A percentile compares a stretch with the other conserved stretches of the same genome.
These are phyloP conservation scores for Calameuta filiformis DNA, from an alignment of 2,888 invertebrate species.

Conservation along the genomic window DNA sequence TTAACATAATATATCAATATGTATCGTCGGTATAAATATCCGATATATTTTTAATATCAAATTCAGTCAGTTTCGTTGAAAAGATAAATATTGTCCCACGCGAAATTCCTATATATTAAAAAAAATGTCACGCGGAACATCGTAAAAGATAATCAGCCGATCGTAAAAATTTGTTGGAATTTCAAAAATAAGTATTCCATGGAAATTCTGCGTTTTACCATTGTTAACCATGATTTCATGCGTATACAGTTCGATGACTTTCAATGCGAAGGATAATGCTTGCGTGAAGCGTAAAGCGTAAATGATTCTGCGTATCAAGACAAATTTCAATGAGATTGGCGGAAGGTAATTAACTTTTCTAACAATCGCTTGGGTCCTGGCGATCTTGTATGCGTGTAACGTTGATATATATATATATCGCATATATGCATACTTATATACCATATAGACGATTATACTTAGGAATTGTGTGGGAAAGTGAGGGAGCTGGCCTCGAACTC, in stretches of 20 bases:
- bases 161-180: neutral
- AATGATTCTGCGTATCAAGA: neutral
- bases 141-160: neutral
- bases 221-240: neutral
- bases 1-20: neutral
- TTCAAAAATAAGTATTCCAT: neutral
- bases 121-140: neutral
- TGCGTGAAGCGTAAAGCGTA: neutral
- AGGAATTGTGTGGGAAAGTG: constrained; percentile 57
- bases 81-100: neutral
- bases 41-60: neutral
- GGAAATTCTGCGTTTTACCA: neutral
- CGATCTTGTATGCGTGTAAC: neutral
- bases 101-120: neutral
- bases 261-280: neutral
- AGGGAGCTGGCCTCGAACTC: constrained; percentile 63
- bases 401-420: neutral
- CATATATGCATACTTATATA: neutral
- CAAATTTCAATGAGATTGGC: neutral
- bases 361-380: neutral
- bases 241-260: neutral
- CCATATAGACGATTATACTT: neutral
- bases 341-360: neutral
- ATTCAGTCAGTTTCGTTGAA: neutral
- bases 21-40: neutral